Conservation (phyloP, 2,113 vertebrate genomes). For the Daubentonia madagascariensis region DNA sequence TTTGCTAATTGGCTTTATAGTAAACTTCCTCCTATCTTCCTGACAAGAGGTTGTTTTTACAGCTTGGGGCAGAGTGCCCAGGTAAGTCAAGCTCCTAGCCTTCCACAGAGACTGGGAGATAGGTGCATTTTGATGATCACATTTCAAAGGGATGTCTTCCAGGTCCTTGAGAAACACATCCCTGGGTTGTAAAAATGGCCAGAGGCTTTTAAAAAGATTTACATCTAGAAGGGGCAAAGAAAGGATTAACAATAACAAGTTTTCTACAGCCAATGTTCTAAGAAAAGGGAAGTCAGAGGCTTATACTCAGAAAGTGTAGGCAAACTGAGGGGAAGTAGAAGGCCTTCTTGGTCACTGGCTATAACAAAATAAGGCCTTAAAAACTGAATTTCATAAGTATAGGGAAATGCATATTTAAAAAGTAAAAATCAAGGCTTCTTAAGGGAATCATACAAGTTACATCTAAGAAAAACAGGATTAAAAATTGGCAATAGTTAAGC, state of each 20-base stretch:
- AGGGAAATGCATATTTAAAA: neutral
- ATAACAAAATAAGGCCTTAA: neutral
- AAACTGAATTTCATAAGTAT: neutral
- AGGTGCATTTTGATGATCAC: no score
- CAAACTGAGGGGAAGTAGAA: neutral
- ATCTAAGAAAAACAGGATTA: neutral
- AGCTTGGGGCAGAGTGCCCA: neutral
- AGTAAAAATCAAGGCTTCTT: neutral
- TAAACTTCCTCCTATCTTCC: neutral
- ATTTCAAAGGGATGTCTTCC: neutral
- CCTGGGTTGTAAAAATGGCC: neutral
- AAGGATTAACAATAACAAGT: neutral
- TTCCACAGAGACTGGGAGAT: neutral
- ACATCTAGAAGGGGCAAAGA: neutral
- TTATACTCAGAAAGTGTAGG: no score
- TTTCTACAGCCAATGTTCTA: neutral
- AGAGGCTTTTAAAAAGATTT: neutral
- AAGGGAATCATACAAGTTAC: neutral
- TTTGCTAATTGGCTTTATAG: neutral
- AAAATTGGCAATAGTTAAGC: neutral
- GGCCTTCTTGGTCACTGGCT: neutral
- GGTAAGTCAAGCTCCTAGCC: neutral
- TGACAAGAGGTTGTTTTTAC: neutral
- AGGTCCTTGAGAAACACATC: neutral
- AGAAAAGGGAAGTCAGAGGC: neutral